A percentile compares a stretch with the other conserved stretches of the same genome.
Conservation (phyloP, 1,140 invertebrate genomes). For the Lepidotrigona ventralis region DNA sequence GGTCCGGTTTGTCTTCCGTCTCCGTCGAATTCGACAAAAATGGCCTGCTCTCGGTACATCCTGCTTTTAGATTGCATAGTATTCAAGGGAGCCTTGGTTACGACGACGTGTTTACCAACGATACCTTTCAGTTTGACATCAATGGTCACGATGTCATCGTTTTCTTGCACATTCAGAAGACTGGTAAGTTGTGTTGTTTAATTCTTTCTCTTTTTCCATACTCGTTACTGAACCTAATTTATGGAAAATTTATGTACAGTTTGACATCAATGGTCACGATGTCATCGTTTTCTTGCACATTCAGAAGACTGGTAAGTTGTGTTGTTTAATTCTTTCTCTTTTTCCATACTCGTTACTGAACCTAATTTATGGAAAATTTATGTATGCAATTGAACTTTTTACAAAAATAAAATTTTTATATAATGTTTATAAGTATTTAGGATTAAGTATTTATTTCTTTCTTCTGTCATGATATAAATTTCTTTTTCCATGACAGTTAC, state of each 20-base stretch:
- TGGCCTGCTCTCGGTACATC: constrained; percentile 72
- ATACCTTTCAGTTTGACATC: constrained; percentile 93
- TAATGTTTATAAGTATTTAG: not conserved
- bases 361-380: not conserved
- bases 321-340: not conserved
- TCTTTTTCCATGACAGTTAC: not conserved
- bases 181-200: constrained; percentile 79
- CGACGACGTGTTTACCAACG: constrained; percentile 89
- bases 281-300: constrained; percentile 99
- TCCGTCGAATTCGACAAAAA: constrained; percentile 72
- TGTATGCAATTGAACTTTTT: not conserved
- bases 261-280: constrained; percentile 94
- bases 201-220: not conserved
- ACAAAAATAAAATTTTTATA: not conserved
- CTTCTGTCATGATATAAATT: not conserved
- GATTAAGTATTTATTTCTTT: not conserved
- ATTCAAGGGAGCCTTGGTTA: constrained; percentile 82
- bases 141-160: constrained; percentile 97
- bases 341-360: not conserved
- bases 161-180: constrained; percentile 99
- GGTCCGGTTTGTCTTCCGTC: constrained; percentile 82
- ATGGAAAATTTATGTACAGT: constrained; percentile 81
- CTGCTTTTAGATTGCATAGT: constrained; percentile 76
- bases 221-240: not conserved
- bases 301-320: constrained; percentile 91